phyloP scores from a whole-genome alignment of 2,797 vertebrate genomes.

The Chaenodraco wilsoni region DNA sequence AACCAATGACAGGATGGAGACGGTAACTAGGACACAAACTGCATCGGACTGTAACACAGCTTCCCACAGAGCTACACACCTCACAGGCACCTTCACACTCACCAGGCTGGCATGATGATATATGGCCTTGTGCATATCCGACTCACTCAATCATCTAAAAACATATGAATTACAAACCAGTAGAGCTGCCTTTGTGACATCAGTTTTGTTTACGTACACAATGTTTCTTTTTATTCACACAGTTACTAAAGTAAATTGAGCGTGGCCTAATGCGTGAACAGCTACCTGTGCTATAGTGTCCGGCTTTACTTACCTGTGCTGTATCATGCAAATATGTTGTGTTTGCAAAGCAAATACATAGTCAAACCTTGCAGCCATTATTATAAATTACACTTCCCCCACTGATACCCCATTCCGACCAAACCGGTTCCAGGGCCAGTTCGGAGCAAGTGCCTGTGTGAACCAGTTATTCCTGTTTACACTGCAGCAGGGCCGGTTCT shows the following conservation, averaged over 20 bases:
- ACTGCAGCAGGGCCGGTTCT: no score
- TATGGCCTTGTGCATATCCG: not conserved
- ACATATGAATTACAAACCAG: accelerated
- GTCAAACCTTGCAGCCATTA: not conserved
- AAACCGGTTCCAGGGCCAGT: no score
- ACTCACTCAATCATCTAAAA: not conserved
- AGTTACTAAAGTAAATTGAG: not conserved
- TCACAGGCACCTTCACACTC: not conserved
- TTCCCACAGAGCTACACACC: not conserved
- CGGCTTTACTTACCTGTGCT: not conserved
- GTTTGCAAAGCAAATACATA: not conserved
- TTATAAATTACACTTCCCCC: no score
- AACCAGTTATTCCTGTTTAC: no score
- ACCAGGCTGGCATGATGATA: not conserved
- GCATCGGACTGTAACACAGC: conserved; percentile 1
- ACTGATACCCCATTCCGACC: no score
- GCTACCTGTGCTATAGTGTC: not conserved
- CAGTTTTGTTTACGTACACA: not conserved
- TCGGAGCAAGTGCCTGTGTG: no score
- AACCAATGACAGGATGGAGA: conserved; percentile 92
- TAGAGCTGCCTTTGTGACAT: not conserved
- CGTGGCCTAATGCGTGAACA: not conserved
- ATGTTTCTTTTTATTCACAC: not conserved
- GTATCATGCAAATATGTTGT: not conserved
- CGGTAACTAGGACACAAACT: conserved; percentile 83